Conservation (phyloP, 1,140 invertebrate genomes). For the Calephelis virginiensis region DNA sequence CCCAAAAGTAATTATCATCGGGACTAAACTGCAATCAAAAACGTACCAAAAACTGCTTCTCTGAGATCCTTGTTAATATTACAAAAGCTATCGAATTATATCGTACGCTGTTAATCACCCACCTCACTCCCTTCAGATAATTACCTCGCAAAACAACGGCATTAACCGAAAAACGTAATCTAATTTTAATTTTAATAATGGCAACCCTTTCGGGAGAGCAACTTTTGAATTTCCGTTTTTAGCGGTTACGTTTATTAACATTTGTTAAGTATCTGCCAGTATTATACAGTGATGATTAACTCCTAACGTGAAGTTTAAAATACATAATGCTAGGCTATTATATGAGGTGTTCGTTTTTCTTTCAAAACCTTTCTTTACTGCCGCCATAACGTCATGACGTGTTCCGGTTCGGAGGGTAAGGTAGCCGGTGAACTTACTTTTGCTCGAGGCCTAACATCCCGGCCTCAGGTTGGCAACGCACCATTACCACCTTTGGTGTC, state of each 20-base stretch:
- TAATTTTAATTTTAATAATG: slow-evolving; percentile 75
- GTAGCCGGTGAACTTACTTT: too few relatives aligned
- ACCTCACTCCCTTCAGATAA: slow-evolving; percentile 54
- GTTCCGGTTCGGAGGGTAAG: too few relatives aligned
- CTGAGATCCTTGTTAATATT: slow-evolving; percentile 69
- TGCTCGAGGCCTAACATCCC: too few relatives aligned
- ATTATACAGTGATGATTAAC: slow-evolving; percentile 29
- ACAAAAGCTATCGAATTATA: slow-evolving; percentile 70
- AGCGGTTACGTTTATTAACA: slow-evolving; percentile 46
- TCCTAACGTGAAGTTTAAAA: slow-evolving; percentile 19
- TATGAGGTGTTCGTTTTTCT: background rate
- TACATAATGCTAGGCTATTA: background rate
- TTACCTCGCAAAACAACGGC: slow-evolving; percentile 65
- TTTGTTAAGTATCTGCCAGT: slow-evolving; percentile 36
- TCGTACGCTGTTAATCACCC: slow-evolving; percentile 61
- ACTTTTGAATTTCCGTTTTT: slow-evolving; percentile 58
- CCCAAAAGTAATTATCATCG: slow-evolving; percentile 75
- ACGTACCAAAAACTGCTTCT: slow-evolving; percentile 69
- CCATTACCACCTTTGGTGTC: too few relatives aligned
- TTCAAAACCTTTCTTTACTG: too few relatives aligned
- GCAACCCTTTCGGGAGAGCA: slow-evolving; percentile 55
- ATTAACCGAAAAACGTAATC: slow-evolving; percentile 69
- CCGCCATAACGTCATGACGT: too few relatives aligned
- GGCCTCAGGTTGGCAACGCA: too few relatives aligned
- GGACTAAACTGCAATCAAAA: slow-evolving; percentile 74